Percentiles rank a stretch among this genome's conserved stretches.
phyloP scores from a whole-genome alignment of 2,113 vertebrate species.

The Sylvia atricapilla region DNA sequence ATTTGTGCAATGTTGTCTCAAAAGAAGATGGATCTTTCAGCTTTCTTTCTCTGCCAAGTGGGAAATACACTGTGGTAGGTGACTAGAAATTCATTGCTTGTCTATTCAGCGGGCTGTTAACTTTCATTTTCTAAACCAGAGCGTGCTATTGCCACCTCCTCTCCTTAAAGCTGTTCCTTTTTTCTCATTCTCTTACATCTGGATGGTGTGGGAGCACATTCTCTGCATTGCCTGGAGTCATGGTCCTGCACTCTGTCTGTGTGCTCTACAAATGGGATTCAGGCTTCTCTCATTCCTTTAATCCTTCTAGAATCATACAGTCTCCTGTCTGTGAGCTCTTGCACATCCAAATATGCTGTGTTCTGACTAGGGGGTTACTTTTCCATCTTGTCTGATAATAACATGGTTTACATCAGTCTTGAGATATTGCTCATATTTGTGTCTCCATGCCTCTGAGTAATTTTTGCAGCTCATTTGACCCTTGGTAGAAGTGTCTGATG shows the following conservation, averaged over 20 bases:
- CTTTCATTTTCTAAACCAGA: background rate
- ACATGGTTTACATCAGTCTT: background rate
- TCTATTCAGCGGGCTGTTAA: background rate
- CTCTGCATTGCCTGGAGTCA: background rate
- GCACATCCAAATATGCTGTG: background rate
- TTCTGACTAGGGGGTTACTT: background rate
- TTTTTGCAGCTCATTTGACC: background rate
- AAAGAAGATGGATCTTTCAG: constrained; percentile 89
- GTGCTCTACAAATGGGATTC: background rate
- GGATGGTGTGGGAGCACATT: background rate
- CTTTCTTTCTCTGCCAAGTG: constrained; percentile 90
- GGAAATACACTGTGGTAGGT: constrained; percentile 90
- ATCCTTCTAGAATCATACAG: background rate
- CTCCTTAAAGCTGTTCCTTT: background rate
- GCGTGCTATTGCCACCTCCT: background rate
- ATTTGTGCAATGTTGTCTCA: constrained; percentile 87
- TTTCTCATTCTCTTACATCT: background rate
- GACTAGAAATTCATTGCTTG: background rate
- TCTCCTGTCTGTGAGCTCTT: background rate
- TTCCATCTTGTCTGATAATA: background rate
- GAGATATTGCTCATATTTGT: background rate
- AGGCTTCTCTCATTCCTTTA: background rate
- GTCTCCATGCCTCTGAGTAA: background rate
- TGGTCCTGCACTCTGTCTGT: background rate
- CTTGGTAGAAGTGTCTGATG: background rate